Evolutionary conservation across 2,113 vertebrate species (phyloP).

Genomic region (Oreochromis tanganicae): DNA sequence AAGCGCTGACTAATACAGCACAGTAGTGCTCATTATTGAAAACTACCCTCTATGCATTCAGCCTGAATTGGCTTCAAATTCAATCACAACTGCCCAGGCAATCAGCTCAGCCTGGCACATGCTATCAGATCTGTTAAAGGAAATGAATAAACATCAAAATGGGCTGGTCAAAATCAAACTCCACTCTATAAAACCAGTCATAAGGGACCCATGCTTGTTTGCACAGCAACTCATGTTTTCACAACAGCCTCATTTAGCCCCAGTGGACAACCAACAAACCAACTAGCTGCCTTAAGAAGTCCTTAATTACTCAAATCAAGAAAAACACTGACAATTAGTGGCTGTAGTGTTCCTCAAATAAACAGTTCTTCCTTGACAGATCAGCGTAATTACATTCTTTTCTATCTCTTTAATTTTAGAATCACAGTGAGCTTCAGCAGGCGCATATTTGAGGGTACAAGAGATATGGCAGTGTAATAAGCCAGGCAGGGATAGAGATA

Average conservation of each 20-base stretch:
- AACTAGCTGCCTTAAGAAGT: conserved; percentile 43
- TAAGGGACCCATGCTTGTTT: conserved; percentile 45
- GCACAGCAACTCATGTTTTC: conserved; percentile 36
- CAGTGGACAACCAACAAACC: conserved; percentile 51
- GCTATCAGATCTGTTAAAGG: conserved; percentile 5
- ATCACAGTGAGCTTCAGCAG: conserved; percentile 69
- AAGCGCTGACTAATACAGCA: background rate
- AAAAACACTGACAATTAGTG: conserved; percentile 66
- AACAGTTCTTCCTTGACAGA: conserved; percentile 60
- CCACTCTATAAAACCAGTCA: conserved; percentile 27
- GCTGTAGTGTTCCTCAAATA: conserved; percentile 61
- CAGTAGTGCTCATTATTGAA: background rate
- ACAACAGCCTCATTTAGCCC: conserved; percentile 51
- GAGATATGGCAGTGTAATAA: conserved; percentile 82
- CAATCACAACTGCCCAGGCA: conserved; percentile 21
- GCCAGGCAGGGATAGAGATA: conserved; percentile 87
- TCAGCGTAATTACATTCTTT: conserved; percentile 62
- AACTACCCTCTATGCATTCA: background rate
- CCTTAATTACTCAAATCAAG: conserved; percentile 66
- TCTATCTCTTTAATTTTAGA: conserved; percentile 62
- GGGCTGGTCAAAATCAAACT: conserved; percentile 30
- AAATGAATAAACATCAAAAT: conserved; percentile 41
- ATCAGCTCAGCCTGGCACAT: conserved; percentile 31
- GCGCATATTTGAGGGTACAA: conserved; percentile 78
- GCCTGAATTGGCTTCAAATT: conserved; percentile 40